A percentile compares a stretch with the other conserved stretches of the same genome.
Conservation (phyloP, 2,888 invertebrate species). For the Rhamphomyia laevipes region DNA sequence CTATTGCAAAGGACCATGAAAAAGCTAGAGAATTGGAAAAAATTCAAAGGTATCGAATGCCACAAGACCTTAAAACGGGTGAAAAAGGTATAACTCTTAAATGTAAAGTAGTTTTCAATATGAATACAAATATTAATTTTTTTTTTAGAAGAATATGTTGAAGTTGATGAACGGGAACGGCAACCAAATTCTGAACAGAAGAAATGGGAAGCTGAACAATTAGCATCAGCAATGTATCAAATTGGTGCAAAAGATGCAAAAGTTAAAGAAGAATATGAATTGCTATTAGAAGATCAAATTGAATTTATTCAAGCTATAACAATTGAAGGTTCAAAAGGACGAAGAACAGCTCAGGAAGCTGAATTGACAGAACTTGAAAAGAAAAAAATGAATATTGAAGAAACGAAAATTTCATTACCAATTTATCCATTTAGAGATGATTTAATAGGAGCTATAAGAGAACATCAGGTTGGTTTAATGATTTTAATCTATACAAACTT, state of each 20-base stretch:
- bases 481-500: slow-evolving; percentile 4
- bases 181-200: slow-evolving; percentile 73
- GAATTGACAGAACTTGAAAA: slow-evolving; percentile 55
- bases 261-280: slow-evolving; percentile 72
- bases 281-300: slow-evolving; percentile 91
- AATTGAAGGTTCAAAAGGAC: slow-evolving; percentile 56
- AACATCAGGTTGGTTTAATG: slow-evolving; percentile 52
- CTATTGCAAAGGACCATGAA: slow-evolving; percentile 91
- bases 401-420: slow-evolving; percentile 85
- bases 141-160: slow-evolving; percentile 55
- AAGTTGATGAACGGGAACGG: slow-evolving; percentile 77
- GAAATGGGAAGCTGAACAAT: slow-evolving; percentile 97
- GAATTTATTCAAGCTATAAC: slow-evolving; percentile 89
- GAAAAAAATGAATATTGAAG: slow-evolving; percentile 71
- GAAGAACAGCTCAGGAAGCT: slow-evolving; percentile 41
- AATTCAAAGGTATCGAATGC: slow-evolving; percentile 90
- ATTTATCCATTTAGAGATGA: slow-evolving; percentile 86
- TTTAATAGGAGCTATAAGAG: slow-evolving; percentile 80
- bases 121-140: not conserved
- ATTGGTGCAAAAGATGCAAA: slow-evolving; percentile 85
- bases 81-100: slow-evolving; percentile 41
- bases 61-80: slow-evolving; percentile 69
- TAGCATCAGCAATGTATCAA: slow-evolving; percentile 81
- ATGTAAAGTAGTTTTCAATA: not conserved
- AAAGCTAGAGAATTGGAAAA: slow-evolving; percentile 85